phyloP scores from a whole-genome alignment of 2,113 vertebrate genomes.

The Pardalotus punctatus region DNA sequence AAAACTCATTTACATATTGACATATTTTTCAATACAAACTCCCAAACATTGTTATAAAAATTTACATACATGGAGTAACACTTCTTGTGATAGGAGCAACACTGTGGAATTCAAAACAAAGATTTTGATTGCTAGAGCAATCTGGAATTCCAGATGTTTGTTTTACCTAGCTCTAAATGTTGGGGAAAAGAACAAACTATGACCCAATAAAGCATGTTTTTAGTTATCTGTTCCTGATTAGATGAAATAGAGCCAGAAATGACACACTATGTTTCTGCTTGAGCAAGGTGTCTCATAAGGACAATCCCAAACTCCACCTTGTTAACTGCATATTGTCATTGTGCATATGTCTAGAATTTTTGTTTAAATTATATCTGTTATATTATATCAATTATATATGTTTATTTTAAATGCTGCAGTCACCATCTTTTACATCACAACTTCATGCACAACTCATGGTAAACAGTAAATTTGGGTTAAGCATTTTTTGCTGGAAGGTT shows the following conservation, averaged over 20 bases:
- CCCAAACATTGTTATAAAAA: neutral
- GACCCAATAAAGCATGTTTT: neutral
- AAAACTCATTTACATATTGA: neutral
- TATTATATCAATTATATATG: neutral
- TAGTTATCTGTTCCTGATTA: neutral
- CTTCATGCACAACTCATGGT: neutral
- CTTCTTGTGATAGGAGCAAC: neutral
- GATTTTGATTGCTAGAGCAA: neutral
- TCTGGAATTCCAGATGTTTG: neutral
- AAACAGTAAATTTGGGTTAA: neutral
- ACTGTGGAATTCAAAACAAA: neutral
- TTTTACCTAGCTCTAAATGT: neutral
- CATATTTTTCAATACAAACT: neutral
- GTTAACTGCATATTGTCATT: neutral
- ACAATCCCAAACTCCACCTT: neutral
- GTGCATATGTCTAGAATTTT: neutral
- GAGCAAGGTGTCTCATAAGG: neutral
- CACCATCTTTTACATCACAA: neutral
- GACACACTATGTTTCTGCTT: neutral
- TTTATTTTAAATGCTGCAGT: neutral
- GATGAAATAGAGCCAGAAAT: neutral
- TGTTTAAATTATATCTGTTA: neutral
- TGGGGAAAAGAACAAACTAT: neutral
- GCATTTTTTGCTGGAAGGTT: neutral
- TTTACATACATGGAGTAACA: fast-evolving